These are phyloP conservation scores for Psophia crepitans DNA, from an alignment of 2,113 vertebrate genomes.

Conservation along the genomic window DNA sequence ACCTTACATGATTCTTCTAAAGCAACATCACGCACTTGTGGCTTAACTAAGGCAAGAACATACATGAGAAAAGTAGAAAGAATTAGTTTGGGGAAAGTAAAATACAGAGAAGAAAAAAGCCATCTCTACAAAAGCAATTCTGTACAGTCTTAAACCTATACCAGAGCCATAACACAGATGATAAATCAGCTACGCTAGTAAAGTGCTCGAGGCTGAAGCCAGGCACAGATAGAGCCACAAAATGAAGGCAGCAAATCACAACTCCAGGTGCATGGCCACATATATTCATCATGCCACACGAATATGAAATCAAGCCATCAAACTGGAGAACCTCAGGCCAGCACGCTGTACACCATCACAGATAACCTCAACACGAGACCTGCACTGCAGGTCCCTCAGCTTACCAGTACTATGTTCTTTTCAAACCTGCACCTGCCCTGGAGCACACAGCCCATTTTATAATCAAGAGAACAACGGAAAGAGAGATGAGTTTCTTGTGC, in stretches of 20 bases:
- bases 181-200: not conserved
- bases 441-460: not conserved
- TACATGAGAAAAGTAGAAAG: not conserved
- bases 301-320: not conserved
- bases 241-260: not conserved
- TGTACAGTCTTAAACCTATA: not conserved
- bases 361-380: fast-evolving
- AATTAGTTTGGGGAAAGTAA: not conserved
- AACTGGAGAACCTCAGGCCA: not conserved
- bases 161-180: not conserved
- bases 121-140: not conserved
- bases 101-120: not conserved
- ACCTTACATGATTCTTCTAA: not conserved
- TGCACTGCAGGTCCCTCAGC: fast-evolving
- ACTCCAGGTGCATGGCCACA: not conserved
- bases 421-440: not conserved
- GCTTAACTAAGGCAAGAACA: not conserved
- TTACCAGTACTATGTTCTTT: not conserved
- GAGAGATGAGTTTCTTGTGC: not conserved
- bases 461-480: not conserved
- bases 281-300: not conserved
- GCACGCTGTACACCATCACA: not conserved
- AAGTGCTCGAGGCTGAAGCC: not conserved
- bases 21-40: not conserved
- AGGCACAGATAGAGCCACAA: not conserved